Percentiles rank a stretch among this genome's conserved stretches.
Conservation (phyloP, 2,113 vertebrate genomes). For the Gobius niger region DNA sequence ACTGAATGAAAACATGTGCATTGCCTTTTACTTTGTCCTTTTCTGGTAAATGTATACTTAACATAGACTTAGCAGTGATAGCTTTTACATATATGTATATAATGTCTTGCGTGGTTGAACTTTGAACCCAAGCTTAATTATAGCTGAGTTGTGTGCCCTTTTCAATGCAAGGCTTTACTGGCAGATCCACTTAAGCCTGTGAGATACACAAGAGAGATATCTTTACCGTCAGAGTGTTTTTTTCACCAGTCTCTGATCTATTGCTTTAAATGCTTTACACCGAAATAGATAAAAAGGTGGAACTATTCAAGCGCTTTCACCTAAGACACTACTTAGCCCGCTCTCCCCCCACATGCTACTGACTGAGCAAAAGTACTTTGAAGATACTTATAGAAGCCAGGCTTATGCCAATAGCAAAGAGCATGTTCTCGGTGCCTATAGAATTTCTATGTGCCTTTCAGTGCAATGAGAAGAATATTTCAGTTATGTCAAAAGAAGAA, state of each 20-base stretch:
- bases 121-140: conserved; percentile 5
- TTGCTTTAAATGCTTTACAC: conserved; percentile 25
- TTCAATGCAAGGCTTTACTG: neutral
- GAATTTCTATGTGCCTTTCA: neutral
- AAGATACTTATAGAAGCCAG: neutral
- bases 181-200: conserved; percentile 7
- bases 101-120: neutral
- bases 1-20: too few species aligned
- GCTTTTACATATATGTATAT: too few species aligned
- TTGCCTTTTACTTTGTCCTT: too few species aligned
- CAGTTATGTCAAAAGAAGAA: neutral
- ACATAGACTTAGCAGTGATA: too few species aligned
- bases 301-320: conserved; percentile 8
- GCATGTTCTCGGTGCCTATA: neutral
- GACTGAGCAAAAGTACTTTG: neutral
- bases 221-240: neutral
- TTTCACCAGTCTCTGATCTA: conserved; percentile 6
- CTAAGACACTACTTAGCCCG: neutral
- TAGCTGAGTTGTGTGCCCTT: neutral
- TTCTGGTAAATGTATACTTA: too few species aligned
- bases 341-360: conserved; percentile 16
- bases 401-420: neutral
- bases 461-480: neutral
- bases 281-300: conserved; percentile 31
- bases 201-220: conserved; percentile 17